Evolutionary conservation across 2,888 invertebrate genomes (phyloP), one percentile per base, ranked within the genome.

Genomic region (Dinocampus coccinellae): DNA sequence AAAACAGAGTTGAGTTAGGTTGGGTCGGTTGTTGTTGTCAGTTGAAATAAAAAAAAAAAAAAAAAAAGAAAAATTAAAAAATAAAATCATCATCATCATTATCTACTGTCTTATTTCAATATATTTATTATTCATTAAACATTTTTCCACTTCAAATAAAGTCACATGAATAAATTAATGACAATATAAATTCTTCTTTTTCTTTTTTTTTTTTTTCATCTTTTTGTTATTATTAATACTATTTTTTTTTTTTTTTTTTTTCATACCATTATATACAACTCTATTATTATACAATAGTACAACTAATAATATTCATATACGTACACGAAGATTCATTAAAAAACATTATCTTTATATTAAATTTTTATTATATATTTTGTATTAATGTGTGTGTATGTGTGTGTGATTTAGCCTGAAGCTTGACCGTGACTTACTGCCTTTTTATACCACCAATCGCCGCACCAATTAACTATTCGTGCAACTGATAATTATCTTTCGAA

Each of bases 401-500:
- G n/a, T 55, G 11, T 57, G 16, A 22, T 57, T 39, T 22, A 53
- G 62, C 39, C 39, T 26, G 42, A 34, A 52, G 29, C 39, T 62
- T 58, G 53, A 63, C 29, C 63, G 63, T 67, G 55, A 70, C 70
- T 69, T 70, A 67, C 67, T 47, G 65, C 52, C 58, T 47, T 20
- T 47, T 33, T 29, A n/a, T n/a, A n/a, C n/a, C n/a, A 70, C 67
- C 63, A 64, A 70, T 73, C 66, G 63, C 36, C 24, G 63, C 58
- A 62, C 66, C 70, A 73, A 73, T 73, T 73, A 70, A 67, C 70
- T 7, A 63, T 69, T 26, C 58, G 26, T 52, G 63, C 61, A 67
- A 39, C 58, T 67, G 70, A 60, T 70, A 73, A 73, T 73, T 73
- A 73, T 73, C 63, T 67, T 64, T 69, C 53, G 33, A 36, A 53